These are phyloP conservation scores for Channa maculata DNA, from an alignment of 2,113 vertebrate species.

Conservation along the genomic window DNA sequence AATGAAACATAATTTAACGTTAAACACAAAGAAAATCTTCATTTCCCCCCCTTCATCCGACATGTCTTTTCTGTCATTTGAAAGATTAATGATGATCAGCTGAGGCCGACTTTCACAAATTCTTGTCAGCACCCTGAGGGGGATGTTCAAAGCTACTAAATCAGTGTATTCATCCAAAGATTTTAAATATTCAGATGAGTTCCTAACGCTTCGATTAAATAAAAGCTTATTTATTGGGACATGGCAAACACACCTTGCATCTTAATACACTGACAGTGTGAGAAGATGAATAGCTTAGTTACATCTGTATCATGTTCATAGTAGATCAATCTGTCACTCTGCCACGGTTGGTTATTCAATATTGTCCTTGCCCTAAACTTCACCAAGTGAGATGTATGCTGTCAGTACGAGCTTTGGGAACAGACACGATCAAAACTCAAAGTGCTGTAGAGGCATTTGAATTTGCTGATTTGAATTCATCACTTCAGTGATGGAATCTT, in stretches of 20 bases:
- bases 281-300: slow-evolving; percentile 68
- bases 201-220: slow-evolving; percentile 70
- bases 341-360: slow-evolving; percentile 65
- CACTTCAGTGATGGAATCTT: slow-evolving; percentile 27
- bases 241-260: slow-evolving; percentile 73
- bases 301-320: slow-evolving; percentile 72
- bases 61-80: slow-evolving; percentile 61
- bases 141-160: slow-evolving; percentile 67
- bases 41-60: slow-evolving; percentile 11
- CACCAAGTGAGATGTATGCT: slow-evolving; percentile 68
- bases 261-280: slow-evolving; percentile 68
- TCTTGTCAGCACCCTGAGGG: slow-evolving; percentile 43
- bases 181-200: slow-evolving; percentile 80
- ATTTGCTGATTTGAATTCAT: slow-evolving; percentile 47
- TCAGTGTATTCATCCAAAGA: slow-evolving; percentile 72
- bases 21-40: slow-evolving; percentile 27
- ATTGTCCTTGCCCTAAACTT: slow-evolving; percentile 77
- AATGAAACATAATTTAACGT: slow-evolving; percentile 19
- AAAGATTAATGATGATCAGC: slow-evolving; percentile 66
- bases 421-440: slow-evolving; percentile 44
- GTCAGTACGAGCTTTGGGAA: slow-evolving; percentile 31
- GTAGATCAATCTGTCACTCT: slow-evolving; percentile 76
- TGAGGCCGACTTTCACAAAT: slow-evolving; percentile 65
- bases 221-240: slow-evolving; percentile 79
- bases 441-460: slow-evolving; percentile 35